These are phyloP conservation scores for Prionace glauca DNA, from an alignment of 2,797 vertebrate genomes.

Conservation along the genomic window DNA sequence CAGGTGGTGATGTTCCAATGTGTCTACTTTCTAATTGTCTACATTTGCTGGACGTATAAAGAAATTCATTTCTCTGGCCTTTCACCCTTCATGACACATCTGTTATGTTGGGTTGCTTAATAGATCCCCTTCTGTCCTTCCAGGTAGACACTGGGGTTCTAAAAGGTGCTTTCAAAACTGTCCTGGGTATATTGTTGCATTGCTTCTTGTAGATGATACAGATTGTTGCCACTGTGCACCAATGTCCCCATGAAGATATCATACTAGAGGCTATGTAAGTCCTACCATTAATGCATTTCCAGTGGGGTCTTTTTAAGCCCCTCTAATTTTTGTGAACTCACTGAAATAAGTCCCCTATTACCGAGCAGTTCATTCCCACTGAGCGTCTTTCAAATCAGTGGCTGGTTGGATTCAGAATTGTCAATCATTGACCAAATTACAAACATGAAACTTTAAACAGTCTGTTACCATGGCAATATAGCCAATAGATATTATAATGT, in stretches of 20 bases:
- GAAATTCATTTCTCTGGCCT: not conserved
- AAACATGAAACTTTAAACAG: conserved; percentile 24
- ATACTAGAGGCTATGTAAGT: not conserved
- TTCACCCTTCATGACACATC: not conserved
- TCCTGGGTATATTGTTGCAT: no score
- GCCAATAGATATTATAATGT: not conserved
- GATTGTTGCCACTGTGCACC: not conserved
- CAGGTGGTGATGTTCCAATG: no score
- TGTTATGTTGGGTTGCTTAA: not conserved
- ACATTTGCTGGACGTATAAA: not conserved
- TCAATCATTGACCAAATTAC: conserved; percentile 2
- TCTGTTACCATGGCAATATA: conserved; percentile 23
- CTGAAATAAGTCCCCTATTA: not conserved
- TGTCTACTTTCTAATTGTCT: not conserved
- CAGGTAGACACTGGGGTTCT: no score
- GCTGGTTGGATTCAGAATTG: not conserved
- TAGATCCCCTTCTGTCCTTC: not conserved
- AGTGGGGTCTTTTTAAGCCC: not conserved
- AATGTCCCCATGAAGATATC: not conserved
- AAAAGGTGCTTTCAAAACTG: no score
- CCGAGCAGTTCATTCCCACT: not conserved
- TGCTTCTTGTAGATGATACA: not conserved
- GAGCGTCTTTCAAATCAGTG: conserved; percentile 1
- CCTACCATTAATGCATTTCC: not conserved
- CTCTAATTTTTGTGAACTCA: not conserved